A percentile compares a stretch with the other conserved stretches of the same genome.
Evolutionary conservation across 2,113 vertebrate genomes (phyloP).

Genomic region (Danionella cerebrum): DNA sequence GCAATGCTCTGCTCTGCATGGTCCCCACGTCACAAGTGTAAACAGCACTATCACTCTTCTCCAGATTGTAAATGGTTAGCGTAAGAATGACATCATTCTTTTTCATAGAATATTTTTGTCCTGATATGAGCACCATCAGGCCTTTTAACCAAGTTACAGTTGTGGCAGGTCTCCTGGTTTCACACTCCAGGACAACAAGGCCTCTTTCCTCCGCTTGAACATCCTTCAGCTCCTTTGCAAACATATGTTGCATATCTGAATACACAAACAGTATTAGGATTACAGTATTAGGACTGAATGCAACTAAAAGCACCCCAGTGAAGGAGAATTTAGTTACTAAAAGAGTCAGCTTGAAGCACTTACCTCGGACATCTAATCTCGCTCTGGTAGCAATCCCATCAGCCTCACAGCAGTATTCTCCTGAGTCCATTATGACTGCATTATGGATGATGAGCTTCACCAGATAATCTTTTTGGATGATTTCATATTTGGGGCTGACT

Average conservation of each 20-base stretch:
- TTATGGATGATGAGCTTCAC: slow-evolving; percentile 69
- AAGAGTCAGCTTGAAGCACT: neutral
- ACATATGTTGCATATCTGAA: slow-evolving; percentile 79
- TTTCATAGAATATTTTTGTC: slow-evolving; percentile 67
- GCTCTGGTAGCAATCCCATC: slow-evolving; percentile 71
- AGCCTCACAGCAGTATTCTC: slow-evolving; percentile 81
- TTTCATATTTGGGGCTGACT: slow-evolving; percentile 72
- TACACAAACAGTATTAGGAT: neutral
- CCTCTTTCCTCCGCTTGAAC: slow-evolving; percentile 69
- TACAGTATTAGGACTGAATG: too few species aligned
- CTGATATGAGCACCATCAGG: slow-evolving; percentile 64
- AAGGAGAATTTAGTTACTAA: too few species aligned
- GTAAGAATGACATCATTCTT: slow-evolving; percentile 71
- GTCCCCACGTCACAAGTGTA: slow-evolving; percentile 85
- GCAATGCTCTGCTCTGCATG: slow-evolving; percentile 71
- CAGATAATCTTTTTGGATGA: slow-evolving; percentile 62
- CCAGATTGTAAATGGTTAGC: slow-evolving; percentile 73
- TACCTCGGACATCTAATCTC: slow-evolving; percentile 78
- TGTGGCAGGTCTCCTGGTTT: slow-evolving; percentile 64
- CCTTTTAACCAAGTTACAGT: slow-evolving; percentile 82
- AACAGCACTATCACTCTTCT: slow-evolving; percentile 71
- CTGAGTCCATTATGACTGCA: slow-evolving; percentile 70
- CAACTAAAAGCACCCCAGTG: too few species aligned
- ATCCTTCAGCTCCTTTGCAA: slow-evolving; percentile 73
- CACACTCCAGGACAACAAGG: slow-evolving; percentile 70